Evolutionary conservation across 2,797 vertebrate genomes (phyloP).

Genomic region (Petrocephalus schoutedeni): DNA sequence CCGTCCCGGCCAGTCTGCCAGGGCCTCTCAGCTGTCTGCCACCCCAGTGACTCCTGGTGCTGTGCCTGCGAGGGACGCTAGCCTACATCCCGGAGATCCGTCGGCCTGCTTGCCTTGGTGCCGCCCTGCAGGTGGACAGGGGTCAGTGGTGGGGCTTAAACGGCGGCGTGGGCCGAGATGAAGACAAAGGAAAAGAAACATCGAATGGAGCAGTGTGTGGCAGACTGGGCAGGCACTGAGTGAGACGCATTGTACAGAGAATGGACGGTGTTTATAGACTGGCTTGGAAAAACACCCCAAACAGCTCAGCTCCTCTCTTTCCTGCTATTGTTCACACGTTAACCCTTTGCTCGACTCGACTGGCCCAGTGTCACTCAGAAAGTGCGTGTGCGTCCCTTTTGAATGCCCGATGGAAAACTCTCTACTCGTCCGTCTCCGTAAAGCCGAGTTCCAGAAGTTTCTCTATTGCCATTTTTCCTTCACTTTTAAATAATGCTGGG

Average conservation of each 20-base stretch:
- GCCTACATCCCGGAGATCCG: neutral
- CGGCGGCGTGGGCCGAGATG: neutral
- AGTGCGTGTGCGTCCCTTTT: neutral
- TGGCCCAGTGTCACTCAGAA: neutral
- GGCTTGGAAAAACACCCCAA: conserved; percentile 34
- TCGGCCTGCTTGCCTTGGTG: neutral
- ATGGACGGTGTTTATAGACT: conserved; percentile 30
- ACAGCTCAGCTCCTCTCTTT: conserved; percentile 50
- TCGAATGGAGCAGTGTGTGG: neutral
- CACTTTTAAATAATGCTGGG: neutral
- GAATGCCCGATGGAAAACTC: neutral
- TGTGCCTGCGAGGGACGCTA: neutral
- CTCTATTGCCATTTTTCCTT: neutral
- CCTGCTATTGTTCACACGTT: conserved; percentile 59
- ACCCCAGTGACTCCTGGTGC: neutral
- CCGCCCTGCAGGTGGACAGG: neutral
- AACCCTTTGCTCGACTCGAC: conserved; percentile 41
- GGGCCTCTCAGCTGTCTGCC: neutral
- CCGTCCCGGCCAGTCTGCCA: neutral
- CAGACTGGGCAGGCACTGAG: neutral
- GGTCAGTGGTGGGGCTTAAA: neutral
- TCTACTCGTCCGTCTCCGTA: neutral
- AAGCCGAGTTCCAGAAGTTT: neutral
- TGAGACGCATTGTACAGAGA: conserved; percentile 37
- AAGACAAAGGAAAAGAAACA: neutral